Base-by-base conservation (phyloP, 2,113 vertebrate species). In the Columba livia region DNA sequence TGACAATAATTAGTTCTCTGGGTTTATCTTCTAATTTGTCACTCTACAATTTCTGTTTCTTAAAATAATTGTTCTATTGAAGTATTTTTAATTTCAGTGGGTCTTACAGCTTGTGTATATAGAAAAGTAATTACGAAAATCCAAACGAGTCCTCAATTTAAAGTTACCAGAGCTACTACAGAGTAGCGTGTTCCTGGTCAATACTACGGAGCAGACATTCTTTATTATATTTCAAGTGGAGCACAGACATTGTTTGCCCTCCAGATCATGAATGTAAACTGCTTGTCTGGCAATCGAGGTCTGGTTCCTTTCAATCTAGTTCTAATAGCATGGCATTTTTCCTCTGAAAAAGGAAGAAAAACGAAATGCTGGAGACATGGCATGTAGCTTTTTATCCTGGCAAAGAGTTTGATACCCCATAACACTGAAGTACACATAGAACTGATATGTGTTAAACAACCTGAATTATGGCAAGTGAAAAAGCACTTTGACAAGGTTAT, bases 1-100 rank as follows among this genome's bases (percentile, higher is more conserved):
- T 25, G 50, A 54, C 8, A 44, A 21, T 94, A 85, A 91, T 94
- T 88, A 42, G 23, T 79, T 93, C 62, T 91, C 70, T 75, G 42
- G 28, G 42, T 69, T 89, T 94, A 72, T 95, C 31, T 92, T 64
- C 67, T 85, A 44, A 93, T 93, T 92, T 94, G 50, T 82, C 71
- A 34, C 32, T 36, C 50, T 88, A 69, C 74, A 77, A 66, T 93
- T 94, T 89, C 61, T 75, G 65, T 57, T 87, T 79, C 93, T 93
- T 95, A 92, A 92, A 97, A 80, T 88, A 88, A 66, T 54, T 1
- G 0, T 92, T 93, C 80, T 29, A 5, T 75, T 85, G 73, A 53
- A 61, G 28, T 48, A 50, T 62, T 93, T 77, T 75, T 73, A 31
- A 90, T 77, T 87, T 92, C 34, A 36, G 54, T 82, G 50, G 5